phyloP scores from a whole-genome alignment of 2,888 invertebrate species.

The Synergus umbraculus region DNA sequence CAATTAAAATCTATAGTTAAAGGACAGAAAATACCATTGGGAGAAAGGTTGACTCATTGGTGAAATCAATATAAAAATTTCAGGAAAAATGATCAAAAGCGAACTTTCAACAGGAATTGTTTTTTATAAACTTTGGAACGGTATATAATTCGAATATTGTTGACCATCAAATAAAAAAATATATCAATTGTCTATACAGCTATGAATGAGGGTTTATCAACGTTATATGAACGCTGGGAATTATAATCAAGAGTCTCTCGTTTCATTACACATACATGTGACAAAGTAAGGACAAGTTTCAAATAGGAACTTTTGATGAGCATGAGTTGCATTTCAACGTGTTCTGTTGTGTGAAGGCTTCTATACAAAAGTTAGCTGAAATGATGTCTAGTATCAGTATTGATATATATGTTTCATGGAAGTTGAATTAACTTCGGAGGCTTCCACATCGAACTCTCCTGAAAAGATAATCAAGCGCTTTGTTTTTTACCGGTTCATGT shows the following conservation, averaged over 20 bases:
- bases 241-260: conserved; percentile 1
- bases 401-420: background rate
- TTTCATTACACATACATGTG: background rate
- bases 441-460: background rate
- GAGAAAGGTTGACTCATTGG: too few relatives aligned
- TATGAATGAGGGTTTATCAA: background rate
- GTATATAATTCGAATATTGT: too few relatives aligned
- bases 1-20: too few relatives aligned
- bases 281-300: background rate
- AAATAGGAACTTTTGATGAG: background rate
- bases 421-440: background rate
- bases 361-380: background rate
- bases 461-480: background rate
- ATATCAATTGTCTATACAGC: background rate
- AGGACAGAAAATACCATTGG: too few relatives aligned
- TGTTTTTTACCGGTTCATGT: background rate
- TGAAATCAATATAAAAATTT: too few relatives aligned
- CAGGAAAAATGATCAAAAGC: too few relatives aligned
- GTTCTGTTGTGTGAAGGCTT: background rate
- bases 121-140: too few relatives aligned
- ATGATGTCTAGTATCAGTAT: background rate
- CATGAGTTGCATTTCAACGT: background rate
- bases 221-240: background rate
- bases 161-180: background rate
- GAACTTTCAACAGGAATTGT: too few relatives aligned